A percentile compares a stretch with the other conserved stretches of the same genome.
Evolutionary conservation across 2,888 invertebrate genomes (phyloP).

Genomic region (Parapristionchus giblindavisi): DNA sequence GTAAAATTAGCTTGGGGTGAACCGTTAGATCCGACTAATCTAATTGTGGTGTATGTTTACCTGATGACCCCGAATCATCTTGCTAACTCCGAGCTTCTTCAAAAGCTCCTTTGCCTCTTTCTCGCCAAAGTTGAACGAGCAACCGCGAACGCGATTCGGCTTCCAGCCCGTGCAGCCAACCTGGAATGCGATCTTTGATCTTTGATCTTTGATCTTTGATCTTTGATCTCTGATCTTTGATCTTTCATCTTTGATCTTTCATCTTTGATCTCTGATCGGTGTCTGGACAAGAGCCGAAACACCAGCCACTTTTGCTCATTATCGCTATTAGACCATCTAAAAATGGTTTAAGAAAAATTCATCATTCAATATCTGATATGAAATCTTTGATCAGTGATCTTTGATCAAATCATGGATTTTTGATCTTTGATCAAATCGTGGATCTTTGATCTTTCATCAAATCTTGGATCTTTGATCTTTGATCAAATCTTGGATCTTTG

Average conservation of each 20-base stretch:
- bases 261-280: slow-evolving; percentile 8
- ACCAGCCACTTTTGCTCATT: neutral
- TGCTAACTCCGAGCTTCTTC: slow-evolving; percentile 32
- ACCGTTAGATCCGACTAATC: no score
- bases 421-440: no score
- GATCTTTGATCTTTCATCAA: neutral
- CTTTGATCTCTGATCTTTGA: no score
- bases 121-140: slow-evolving; percentile 44
- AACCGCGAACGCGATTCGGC: slow-evolving; percentile 43
- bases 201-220: no score
- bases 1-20: neutral
- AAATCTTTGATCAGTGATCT: no score
- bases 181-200: neutral
- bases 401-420: no score
- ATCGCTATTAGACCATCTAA: no score
- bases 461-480: neutral
- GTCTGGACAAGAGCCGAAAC: no score
- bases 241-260: no score
- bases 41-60: slow-evolving; percentile 18
- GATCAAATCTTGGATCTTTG: no score
- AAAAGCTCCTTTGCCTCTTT: slow-evolving; percentile 41
- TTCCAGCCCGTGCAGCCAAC: slow-evolving; percentile 30
- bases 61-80: slow-evolving; percentile 39
- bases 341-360: no score
- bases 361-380: no score